phyloP scores from a whole-genome alignment of 2,888 invertebrate genomes.

The Eupithecia insigniata region DNA sequence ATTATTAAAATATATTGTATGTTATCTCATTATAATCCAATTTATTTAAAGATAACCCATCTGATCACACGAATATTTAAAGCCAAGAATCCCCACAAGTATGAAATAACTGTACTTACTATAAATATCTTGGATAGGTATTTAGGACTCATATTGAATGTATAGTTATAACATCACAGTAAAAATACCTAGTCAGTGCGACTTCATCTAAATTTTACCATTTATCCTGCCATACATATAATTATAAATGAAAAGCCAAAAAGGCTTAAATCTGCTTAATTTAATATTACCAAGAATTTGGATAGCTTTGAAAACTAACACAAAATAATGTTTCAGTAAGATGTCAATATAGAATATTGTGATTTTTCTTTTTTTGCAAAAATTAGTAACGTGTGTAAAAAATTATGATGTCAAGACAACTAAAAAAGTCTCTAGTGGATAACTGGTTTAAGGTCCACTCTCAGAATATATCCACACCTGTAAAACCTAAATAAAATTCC shows the following conservation, averaged over 20 bases:
- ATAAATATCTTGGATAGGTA: background rate
- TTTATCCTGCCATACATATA: conserved; percentile 39
- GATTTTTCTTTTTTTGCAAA: no score
- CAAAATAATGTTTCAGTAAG: conserved; percentile 69
- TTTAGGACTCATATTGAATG: conserved; percentile 4
- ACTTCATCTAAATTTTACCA: conserved; percentile 37
- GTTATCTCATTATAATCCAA: conserved; percentile 36
- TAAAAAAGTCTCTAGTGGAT: background rate
- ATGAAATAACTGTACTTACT: background rate
- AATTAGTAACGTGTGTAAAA: conserved; percentile 33
- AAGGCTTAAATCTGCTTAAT: conserved; percentile 5
- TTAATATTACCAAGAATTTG: background rate
- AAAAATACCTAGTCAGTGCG: conserved; percentile 27
- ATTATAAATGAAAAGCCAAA: conserved; percentile 7
- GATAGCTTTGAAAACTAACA: conserved; percentile 24
- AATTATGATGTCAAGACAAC: conserved; percentile 1
- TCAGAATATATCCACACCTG: conserved; percentile 23
- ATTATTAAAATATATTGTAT: conserved; percentile 33
- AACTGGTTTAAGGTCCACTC: background rate
- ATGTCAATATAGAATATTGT: conserved; percentile 73
- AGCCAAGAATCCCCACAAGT: background rate
- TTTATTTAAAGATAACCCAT: conserved; percentile 13
- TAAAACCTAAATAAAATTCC: conserved; percentile 61
- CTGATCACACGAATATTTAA: conserved; percentile 4
- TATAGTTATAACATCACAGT: background rate